A percentile compares a stretch with the other conserved stretches of the same genome.
Evolutionary conservation across 2,888 invertebrate genomes (phyloP).

Genomic region (Macrosoma leucophasiata): DNA sequence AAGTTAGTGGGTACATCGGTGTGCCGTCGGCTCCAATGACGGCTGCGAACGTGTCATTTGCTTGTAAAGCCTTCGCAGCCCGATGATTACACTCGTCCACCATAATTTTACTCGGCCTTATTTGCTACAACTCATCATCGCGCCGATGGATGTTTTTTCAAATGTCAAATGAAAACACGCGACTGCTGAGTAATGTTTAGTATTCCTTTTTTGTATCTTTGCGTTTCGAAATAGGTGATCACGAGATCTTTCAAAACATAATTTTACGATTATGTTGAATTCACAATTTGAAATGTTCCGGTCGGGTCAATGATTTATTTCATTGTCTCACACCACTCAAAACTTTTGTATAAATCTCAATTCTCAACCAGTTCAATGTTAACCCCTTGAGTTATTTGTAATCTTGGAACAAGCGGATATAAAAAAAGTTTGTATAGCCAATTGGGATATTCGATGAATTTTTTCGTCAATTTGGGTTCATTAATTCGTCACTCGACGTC

Average conservation of each 20-base stretch:
- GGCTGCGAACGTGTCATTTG: constrained; percentile 42
- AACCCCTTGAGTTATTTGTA: too few relatives aligned
- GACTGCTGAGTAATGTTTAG: constrained; percentile 26
- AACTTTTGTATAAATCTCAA: too few relatives aligned
- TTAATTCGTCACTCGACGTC: constrained; percentile 16
- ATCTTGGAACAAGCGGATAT: too few relatives aligned
- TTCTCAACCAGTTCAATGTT: too few relatives aligned
- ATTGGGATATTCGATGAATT: too few relatives aligned
- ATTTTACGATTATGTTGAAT: too few relatives aligned
- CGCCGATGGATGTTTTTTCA: constrained; percentile 29
- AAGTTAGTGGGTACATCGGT: too few relatives aligned
- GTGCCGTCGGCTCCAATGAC: constrained; percentile 20
- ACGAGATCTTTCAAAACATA: background rate
- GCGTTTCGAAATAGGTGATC: background rate
- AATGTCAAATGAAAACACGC: constrained; percentile 32
- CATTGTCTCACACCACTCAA: too few relatives aligned
- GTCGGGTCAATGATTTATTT: too few relatives aligned
- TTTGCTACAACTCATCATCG: constrained; percentile 31
- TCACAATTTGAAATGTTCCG: too few relatives aligned
- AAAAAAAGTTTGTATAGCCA: too few relatives aligned
- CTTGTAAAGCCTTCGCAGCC: constrained; percentile 37
- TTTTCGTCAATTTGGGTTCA: too few relatives aligned
- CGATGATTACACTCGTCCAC: constrained; percentile 41
- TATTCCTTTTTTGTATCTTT: constrained; percentile 24
- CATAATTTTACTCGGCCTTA: constrained; percentile 37